Evolutionary conservation across 2,797 vertebrate species (phyloP), one percentile per base, ranked within the genome.

Genomic region (Eulemur mongoz): DNA sequence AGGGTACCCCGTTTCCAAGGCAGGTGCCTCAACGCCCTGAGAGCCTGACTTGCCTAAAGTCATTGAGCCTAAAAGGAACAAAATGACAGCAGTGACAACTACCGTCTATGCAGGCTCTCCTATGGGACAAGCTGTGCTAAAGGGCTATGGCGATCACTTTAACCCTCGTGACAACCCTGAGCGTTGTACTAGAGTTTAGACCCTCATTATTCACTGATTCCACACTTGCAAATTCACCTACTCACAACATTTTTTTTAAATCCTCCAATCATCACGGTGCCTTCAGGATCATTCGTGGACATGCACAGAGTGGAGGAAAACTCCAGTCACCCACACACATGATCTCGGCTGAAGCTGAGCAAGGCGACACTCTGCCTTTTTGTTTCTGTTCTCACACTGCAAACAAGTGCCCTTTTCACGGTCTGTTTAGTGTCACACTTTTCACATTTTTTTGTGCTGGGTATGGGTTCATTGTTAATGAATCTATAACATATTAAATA

Each of bases 151-250:
- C 40, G 30, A 0, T 23, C 18, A 17, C 48, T 23, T 20, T 15
- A 73, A 48, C 20, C 22, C 27, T 2, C 0, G 2, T 0, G 5
- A 52, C 12, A 7, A 45, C 22, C 65, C 32, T n/a, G 52, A n/a
- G 32, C 20, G 1, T 0, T 45, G 78, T 7, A 1, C 54, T 4
- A 2, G 27, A 5, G 27, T 50, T n/a, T n/a, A 1, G 2, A 7
- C 40, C 50, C 52, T 83, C 52, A 1, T 14, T 11, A 23, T 30
- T 50, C 90, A 25, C 14, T 0, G 90, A 52, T 32, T 27, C 30
- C 32, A 0, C 17, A 32, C 32, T 11, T 45, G 72, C 23, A 2
- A 40, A 14, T 43, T 52, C 4, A 17, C 27, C 35, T 9, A 48
- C 70, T 78, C 78, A 11, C 0, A 43, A 22, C 25, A 50, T 69